Evolutionary conservation across 2,888 invertebrate genomes (phyloP), one percentile per base, ranked within the genome.

Genomic region (Sphecodes monilicornis): DNA sequence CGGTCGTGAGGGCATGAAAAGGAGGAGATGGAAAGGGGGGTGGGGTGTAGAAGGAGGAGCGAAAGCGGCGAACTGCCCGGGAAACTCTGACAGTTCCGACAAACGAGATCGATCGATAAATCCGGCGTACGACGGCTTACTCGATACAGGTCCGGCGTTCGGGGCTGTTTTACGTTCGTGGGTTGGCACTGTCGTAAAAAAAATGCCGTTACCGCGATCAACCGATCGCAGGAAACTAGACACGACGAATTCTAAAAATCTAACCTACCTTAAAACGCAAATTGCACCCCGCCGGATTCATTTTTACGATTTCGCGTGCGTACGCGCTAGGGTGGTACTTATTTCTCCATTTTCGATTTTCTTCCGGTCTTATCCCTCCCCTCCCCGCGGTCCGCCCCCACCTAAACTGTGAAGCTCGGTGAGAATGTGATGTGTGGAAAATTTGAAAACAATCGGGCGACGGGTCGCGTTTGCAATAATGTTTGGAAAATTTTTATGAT

Each of bases 241-340:
- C 1, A 32, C 68, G 39, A 73, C 46, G 57, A 80, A 80, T 74
- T 82, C 57, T 13, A 16, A 1, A 43, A 41, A 18, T 57, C 32
- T 46, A 36, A 76, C 10, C 43, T 13, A 39, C 4, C n/a, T n/a
- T 13, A 26, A 66, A 66, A 29, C 22, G n/a, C 6, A 29, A 29
- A 16, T 32, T 10, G 29, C 16, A 22, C 57, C 10, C 80, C n/a
- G 0, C 32, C 13, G 8, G 22, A 26, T n/a, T 39, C 10, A 22
- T n/a, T 64, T 75, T 84, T 78, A 77, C 43, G 54, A 84, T 84
- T 57, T 3, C n/a, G n/a, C n/a, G n/a, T n/a, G n/a, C n/a, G n/a
- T n/a, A n/a, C n/a, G n/a, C n/a, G n/a, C n/a, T n/a, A n/a, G n/a
- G n/a, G n/a, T n/a, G n/a, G n/a, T n/a, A n/a, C n/a, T n/a, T n/a